Base-by-base conservation (phyloP, 1,140 invertebrate species). In the Chironomus striatipennis region DNA sequence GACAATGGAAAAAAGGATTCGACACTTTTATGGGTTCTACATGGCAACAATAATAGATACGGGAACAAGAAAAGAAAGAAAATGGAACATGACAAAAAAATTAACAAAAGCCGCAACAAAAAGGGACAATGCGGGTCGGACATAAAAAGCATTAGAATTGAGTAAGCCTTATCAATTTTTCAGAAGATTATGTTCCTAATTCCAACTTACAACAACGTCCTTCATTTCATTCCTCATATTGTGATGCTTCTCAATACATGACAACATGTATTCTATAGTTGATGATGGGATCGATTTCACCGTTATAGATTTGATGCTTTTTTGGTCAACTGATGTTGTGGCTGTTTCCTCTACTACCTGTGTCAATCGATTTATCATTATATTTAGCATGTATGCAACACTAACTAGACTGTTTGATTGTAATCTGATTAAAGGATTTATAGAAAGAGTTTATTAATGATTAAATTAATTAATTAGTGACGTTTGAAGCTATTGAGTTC, bases 341-440 rank as follows among this genome's bases (percentile, higher is more conserved):
- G 24, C 24, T 34, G 24, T 34, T 34, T 34, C 24, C 24, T 34
- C 24, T 34, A 1, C 24, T 57, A 57, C n/a, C 12, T 57, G 47
- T n/a, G 10, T 5, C 15, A 70, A 17, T 18, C 74, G 43, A 43
- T 74, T 7, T 12, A 73, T 73, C 8, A 81, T 74, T 0, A 79
- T 74, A 74, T 81, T 81, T 73, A 81, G 64, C 17, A 82, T 77
- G 74, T 80, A 76, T 65, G 77, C 79, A 73, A 82, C 78, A 6
- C 80, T 77, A 74, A 80, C 79, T 70, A 82, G 77, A 34, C 76
- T 77, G 47, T 81, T 81, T 64, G 81, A 82, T 75, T 81, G 80
- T 20, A 82, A 80, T 74, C 81, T 80, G 43, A 21, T 70, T n/a
- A n/a, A 64, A 73, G 17, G 7, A 73, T 70, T 7, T 73, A 21